Conservation (phyloP, 2,888 invertebrate genomes). For the Eulithis prunata region DNA sequence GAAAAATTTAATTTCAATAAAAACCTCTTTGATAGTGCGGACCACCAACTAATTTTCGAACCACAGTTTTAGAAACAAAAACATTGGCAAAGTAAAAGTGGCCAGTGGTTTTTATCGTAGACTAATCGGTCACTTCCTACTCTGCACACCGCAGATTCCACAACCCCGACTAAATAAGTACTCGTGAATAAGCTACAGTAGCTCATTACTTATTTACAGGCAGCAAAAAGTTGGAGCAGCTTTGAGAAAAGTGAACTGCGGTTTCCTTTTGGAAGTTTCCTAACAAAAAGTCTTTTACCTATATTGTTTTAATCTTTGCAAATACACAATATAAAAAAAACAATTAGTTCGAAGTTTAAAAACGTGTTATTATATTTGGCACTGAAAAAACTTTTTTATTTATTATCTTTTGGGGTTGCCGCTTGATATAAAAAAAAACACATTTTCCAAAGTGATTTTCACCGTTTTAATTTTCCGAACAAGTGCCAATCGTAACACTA, state of each 20-base stretch:
- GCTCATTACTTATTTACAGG: conserved; percentile 38
- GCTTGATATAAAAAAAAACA: neutral
- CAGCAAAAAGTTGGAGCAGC: conserved; percentile 28
- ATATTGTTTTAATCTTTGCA: neutral
- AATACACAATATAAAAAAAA: neutral
- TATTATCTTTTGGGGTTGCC: no score
- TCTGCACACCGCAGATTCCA: conserved; percentile 33
- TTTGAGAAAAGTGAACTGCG: conserved; percentile 20
- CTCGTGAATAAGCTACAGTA: conserved; percentile 36
- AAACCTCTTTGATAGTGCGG: no score
- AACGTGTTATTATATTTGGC: no score
- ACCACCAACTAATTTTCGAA: conserved; percentile 9
- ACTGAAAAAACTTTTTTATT: no score
- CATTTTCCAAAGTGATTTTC: neutral
- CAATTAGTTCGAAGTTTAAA: no score
- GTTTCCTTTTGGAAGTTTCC: conserved; percentile 13
- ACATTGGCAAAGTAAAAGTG: conserved; percentile 26
- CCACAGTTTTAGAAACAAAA: conserved; percentile 21
- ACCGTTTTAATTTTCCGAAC: conserved; percentile 12
- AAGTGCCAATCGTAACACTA: conserved; percentile 26
- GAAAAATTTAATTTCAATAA: no score
- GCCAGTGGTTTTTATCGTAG: conserved; percentile 29
- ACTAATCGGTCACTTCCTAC: conserved; percentile 38
- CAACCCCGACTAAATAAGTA: conserved; percentile 36
- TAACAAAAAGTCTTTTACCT: no score